Base-by-base conservation (phyloP, 2,888 invertebrate species). In the Andrena flavipes region DNA sequence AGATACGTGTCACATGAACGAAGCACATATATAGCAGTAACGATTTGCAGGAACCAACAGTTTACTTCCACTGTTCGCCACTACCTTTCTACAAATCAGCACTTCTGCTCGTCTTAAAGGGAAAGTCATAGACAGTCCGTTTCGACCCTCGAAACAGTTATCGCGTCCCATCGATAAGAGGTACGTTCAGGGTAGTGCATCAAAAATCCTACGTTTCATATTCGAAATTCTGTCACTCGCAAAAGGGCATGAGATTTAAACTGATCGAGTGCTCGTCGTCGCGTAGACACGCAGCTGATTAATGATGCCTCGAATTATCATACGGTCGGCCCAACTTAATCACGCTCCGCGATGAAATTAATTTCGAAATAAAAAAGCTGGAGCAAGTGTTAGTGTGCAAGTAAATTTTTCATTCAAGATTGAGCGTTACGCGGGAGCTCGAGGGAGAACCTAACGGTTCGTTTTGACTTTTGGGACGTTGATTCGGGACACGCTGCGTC, bases 21-120 rank as follows among this genome's bases (percentile, higher is more conserved):
- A 77, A 80, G 74, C 77, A 84, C 68, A 87, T 92, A 92, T 92
- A 91, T 90, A 91, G 76, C 85, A 86, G 83, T 80, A 80, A 62
- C 68, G 75, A 85, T 84, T 87, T 83, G 82, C 81, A 80, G 77
- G 82, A 87, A 87, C 84, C 76, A 84, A 77, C 90, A 91, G 92
- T 91, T 90, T 90, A 84, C 85, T 76, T 84, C 73, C 77, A 80
- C 80, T 68, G 80, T 84, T 75, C 77, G 75, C 62, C 67, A 48
- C 67, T 35, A 42, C 54, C 79, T 82, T 82, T 75, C 78, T 63
- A 56, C 56, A 10, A 70, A 49, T 68, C n/a, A 30, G 72, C 35
- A 60, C 20, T 54, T 49, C 54, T 48, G 33, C 51, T 48, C 33
- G 30, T 35, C 10, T 8, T 49, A 26, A 33, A 77, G 65, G 35